A percentile compares a stretch with the other conserved stretches of the same genome.
These are phyloP conservation scores for Ladona fulva DNA, from an alignment of 1,140 invertebrate species.

Conservation along the genomic window DNA sequence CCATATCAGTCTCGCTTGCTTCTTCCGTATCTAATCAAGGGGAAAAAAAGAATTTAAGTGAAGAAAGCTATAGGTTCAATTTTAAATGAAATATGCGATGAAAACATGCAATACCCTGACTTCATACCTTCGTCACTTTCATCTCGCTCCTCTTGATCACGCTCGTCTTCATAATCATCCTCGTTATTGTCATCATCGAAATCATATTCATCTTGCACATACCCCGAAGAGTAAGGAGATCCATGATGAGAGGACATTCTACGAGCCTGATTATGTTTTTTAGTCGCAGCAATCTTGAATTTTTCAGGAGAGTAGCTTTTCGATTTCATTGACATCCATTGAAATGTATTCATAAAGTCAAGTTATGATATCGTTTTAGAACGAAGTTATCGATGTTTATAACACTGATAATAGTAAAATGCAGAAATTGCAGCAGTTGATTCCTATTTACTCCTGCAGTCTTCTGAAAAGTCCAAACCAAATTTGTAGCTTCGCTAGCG, in stretches of 20 bases:
- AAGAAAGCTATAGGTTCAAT: not conserved
- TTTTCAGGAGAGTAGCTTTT: conserved; percentile 12
- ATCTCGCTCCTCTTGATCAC: conserved; percentile 39
- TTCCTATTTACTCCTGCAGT: too few species aligned
- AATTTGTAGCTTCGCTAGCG: not conserved
- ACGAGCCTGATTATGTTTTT: not conserved
- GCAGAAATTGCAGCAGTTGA: too few species aligned
- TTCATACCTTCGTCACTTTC: conserved; percentile 43
- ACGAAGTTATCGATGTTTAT: not conserved
- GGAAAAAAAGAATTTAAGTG: not conserved
- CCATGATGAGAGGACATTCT: conserved; percentile 25
- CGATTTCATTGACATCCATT: conserved; percentile 12
- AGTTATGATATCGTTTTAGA: not conserved
- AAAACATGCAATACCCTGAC: too few species aligned
- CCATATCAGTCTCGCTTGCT: conserved; percentile 81
- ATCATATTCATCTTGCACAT: conserved; percentile 40
- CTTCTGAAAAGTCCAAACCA: too few species aligned
- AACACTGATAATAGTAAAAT: too few species aligned
- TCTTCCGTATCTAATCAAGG: conserved; percentile 68
- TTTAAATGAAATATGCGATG: not conserved
- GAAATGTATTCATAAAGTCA: not conserved
- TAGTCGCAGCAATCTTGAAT: not conserved
- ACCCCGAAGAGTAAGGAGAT: conserved; percentile 32
- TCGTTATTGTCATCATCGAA: conserved; percentile 33
- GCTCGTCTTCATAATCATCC: conserved; percentile 19